A percentile compares a stretch with the other conserved stretches of the same genome.
Conservation (phyloP, 2,888 invertebrate genomes). For the Chironomus tentans region DNA sequence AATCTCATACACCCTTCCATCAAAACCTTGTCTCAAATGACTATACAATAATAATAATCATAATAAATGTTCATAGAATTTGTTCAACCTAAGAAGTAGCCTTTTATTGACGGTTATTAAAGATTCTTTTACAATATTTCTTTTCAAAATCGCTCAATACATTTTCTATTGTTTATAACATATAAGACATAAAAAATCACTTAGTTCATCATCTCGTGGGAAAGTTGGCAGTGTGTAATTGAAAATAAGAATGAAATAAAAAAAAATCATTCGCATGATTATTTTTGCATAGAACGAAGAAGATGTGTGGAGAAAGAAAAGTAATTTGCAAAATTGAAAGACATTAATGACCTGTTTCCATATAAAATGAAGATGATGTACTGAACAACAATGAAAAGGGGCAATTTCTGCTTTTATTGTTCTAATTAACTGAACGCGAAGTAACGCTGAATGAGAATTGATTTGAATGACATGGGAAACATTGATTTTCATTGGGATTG, state of each 20-base stretch:
- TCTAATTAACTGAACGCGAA: conserved; percentile 15
- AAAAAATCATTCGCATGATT: neutral
- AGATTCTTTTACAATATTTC: neutral
- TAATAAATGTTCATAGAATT: neutral
- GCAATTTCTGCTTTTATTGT: conserved; percentile 3
- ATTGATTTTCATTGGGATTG: no score
- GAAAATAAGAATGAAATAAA: neutral
- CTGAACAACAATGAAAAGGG: no score
- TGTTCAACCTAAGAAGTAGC: neutral
- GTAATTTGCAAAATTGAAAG: no score
- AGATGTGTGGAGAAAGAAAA: neutral
- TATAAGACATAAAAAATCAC: neutral
- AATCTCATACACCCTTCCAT: no score
- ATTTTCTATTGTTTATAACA: neutral
- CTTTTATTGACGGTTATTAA: conserved; percentile 20
- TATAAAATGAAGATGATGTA: no score
- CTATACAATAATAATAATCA: no score
- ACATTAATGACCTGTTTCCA: neutral
- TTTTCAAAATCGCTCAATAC: neutral
- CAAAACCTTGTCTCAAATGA: neutral
- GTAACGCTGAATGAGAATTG: neutral
- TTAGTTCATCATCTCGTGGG: conserved; percentile 8
- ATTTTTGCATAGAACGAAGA: neutral
- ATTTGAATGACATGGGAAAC: neutral
- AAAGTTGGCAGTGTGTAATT: neutral